These are phyloP conservation scores for Coilia nasus DNA, from an alignment of 2,797 vertebrate species.

Conservation along the genomic window DNA sequence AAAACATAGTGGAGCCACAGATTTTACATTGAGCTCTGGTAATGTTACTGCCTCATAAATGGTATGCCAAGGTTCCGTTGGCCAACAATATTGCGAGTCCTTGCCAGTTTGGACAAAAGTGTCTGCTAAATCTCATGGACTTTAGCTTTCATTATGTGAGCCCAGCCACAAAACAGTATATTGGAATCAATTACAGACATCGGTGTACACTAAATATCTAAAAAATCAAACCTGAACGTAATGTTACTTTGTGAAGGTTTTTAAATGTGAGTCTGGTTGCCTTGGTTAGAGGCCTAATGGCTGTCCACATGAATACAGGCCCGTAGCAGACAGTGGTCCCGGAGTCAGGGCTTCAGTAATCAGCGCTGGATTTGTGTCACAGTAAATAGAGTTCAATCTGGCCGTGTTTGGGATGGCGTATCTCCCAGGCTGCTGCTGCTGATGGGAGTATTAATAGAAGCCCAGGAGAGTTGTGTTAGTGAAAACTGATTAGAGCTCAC, in stretches of 20 bases:
- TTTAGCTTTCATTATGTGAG: background rate
- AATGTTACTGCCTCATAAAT: too few species aligned
- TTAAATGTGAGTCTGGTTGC: background rate
- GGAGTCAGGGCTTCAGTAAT: background rate
- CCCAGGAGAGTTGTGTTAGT: conserved; percentile 13
- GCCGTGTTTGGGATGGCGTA: conserved; percentile 31
- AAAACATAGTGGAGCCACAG: too few species aligned
- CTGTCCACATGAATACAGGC: background rate
- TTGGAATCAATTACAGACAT: background rate
- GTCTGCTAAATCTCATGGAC: too few species aligned
- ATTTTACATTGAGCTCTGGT: too few species aligned
- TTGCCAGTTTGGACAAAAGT: too few species aligned
- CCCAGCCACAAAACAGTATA: background rate
- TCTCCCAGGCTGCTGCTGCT: conserved; percentile 47
- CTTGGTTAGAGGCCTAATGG: background rate
- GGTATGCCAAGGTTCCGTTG: too few species aligned
- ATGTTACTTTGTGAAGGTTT: too few species aligned
- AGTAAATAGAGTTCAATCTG: background rate
- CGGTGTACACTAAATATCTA: background rate
- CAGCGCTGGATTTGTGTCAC: background rate
- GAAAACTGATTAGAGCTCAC: conserved; percentile 3
- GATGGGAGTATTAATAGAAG: conserved; percentile 19
- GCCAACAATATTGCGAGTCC: too few species aligned
- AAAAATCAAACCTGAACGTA: conserved; percentile 25
- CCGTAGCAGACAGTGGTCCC: background rate